Base-by-base conservation (phyloP, 2,888 invertebrate species). In the Brenthis daphne region DNA sequence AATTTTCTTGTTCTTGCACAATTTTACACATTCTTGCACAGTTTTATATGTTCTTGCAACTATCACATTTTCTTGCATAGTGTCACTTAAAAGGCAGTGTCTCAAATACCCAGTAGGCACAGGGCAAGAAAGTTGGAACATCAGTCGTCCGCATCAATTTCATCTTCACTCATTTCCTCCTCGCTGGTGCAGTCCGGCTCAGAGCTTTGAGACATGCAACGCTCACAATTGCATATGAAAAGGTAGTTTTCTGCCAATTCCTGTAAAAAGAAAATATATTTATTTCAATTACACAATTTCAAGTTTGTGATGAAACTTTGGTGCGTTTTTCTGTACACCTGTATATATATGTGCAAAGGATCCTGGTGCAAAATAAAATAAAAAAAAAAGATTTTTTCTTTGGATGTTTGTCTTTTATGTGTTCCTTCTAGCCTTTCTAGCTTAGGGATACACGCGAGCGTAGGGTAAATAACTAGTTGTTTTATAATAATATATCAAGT, bases 141-240 rank as follows among this genome's bases (percentile, higher is more conserved):
- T 93, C 93, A 93, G 87, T 93, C 92, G 71, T 92, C 90, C 73
- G 84, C 85, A 56, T 92, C 77, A 29, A 84, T 78, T 1, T 93
- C 93, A 8, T 93, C 93, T 3, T 94, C 94, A 57, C 93, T 92
- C 82, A 94, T 94, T n/a, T 95, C 96, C 75, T 97, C 97, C 73
- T 97, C 97, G 75, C 97, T 97, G 12, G 98, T 98, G 72, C 95
- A 94, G 82, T 98, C 97, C 0, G 96, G 95, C 78, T 98, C 96
- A 11, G 94, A 93, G 0, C 94, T 93, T 84, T 98, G 95, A 0
- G 92, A 83, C 65, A 93, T 84, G 86, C 99, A 99, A 78, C 96
- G 97, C 8, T 94, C 90, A 85, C 99, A 99, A 75, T 94, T 92
- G 80, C 99, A 99, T 11, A 94, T 85, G 80, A 98, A 98, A 47